Percentiles rank a stretch among this genome's conserved stretches.
phyloP scores from a whole-genome alignment of 2,888 invertebrate genomes.

The Drosophila maculinotata region DNA sequence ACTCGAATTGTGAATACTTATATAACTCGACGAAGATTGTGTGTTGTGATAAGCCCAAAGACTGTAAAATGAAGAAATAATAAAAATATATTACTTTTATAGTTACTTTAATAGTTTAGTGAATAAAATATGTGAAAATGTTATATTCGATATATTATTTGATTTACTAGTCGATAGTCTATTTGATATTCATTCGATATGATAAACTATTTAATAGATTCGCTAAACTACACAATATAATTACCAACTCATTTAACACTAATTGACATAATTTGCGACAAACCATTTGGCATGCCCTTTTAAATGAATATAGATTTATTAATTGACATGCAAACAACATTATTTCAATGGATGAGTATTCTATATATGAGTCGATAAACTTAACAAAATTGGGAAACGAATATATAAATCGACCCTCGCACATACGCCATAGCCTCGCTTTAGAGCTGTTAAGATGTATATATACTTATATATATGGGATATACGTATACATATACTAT shows the following conservation, averaged over 20 bases:
- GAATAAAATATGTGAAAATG: too few species aligned
- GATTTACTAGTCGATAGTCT: not conserved
- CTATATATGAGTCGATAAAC: too few species aligned
- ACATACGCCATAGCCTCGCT: conserved; percentile 17
- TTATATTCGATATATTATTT: too few species aligned
- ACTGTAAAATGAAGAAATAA: too few species aligned
- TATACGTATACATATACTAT: conserved; percentile 45
- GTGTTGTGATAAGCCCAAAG: conserved; percentile 11
- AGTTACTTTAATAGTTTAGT: too few species aligned
- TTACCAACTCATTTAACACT: too few species aligned
- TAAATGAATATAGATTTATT: too few species aligned
- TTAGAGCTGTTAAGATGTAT: conserved; percentile 32
- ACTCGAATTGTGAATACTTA: not conserved
- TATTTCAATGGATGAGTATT: too few species aligned
- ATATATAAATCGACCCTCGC: conserved; percentile 18
- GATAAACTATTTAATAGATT: not conserved
- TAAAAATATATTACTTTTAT: too few species aligned
- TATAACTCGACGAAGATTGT: conserved; percentile 14
- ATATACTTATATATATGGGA: conserved; percentile 31
- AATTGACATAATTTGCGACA: too few species aligned
- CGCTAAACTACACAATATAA: not conserved
- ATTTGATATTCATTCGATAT: not conserved
- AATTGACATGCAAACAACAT: too few species aligned
- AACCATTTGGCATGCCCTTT: too few species aligned
- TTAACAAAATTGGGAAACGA: not conserved